Evolutionary conservation across 2,113 vertebrate species (phyloP).

Genomic region (Oxygymnocypris stewartii): DNA sequence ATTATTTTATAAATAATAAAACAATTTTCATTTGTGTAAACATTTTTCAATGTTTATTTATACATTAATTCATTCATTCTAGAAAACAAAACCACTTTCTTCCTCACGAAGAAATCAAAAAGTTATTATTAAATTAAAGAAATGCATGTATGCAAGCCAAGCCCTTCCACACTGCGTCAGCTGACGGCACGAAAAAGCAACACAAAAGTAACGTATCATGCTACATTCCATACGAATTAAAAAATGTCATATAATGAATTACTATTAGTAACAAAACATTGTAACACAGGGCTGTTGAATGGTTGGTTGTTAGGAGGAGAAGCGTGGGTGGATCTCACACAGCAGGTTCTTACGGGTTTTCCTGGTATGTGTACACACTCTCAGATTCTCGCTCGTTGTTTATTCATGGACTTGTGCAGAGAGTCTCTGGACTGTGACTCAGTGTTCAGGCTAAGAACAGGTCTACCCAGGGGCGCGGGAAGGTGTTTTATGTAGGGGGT

Average conservation of each 20-base stretch:
- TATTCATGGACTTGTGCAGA: background rate
- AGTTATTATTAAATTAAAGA: too few relatives aligned
- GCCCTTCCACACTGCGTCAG: background rate
- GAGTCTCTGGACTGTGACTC: constrained; percentile 3
- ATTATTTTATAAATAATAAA: too few relatives aligned
- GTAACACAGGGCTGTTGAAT: too few relatives aligned
- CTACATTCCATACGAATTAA: background rate
- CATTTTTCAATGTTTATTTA: too few relatives aligned
- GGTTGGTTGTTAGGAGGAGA: background rate
- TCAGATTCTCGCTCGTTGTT: background rate
- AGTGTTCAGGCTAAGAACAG: constrained; percentile 2
- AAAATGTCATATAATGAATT: background rate
- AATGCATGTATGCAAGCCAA: background rate
- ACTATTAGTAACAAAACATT: background rate
- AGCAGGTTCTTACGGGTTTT: background rate
- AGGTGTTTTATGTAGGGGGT: too few relatives aligned
- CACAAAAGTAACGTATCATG: background rate
- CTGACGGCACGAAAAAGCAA: background rate
- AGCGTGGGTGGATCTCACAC: background rate
- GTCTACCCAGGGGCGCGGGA: constrained; percentile 40
- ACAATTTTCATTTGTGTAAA: too few relatives aligned
- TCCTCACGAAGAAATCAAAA: background rate
- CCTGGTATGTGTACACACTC: background rate
- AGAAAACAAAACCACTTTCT: background rate
- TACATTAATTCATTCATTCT: too few relatives aligned